phyloP scores from a whole-genome alignment of 2,113 vertebrate genomes.

The Hyperoodon ampullatus region DNA sequence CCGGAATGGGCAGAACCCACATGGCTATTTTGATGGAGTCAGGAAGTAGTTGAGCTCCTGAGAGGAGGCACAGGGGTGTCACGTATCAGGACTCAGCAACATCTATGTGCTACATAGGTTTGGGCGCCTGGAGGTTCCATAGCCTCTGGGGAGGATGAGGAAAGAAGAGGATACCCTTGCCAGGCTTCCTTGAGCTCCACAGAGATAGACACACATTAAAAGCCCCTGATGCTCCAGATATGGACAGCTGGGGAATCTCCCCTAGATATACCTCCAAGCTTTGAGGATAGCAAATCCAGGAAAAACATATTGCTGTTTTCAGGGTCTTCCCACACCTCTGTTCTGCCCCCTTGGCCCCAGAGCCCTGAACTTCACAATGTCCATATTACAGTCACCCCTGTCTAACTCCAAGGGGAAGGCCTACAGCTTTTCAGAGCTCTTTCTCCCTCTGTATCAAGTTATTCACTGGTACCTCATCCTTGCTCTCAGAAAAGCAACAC shows the following conservation, averaged over 20 bases:
- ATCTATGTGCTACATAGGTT: neutral
- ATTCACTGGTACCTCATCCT: neutral
- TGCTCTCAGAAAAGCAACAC: neutral
- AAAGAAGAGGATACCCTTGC: neutral
- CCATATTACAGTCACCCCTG: neutral
- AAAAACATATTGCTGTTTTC: neutral
- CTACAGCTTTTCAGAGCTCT: neutral
- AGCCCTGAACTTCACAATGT: neutral
- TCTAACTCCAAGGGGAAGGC: neutral
- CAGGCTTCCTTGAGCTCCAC: neutral
- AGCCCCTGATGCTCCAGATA: neutral
- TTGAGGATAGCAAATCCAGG: neutral
- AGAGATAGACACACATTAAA: neutral
- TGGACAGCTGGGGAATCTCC: neutral
- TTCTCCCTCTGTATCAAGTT: neutral
- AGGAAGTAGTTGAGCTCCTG: neutral
- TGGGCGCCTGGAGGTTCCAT: neutral
- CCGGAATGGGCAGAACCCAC: neutral
- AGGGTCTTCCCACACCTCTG: neutral
- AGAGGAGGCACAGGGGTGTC: neutral
- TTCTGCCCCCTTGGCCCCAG: neutral
- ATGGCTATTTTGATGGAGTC: neutral
- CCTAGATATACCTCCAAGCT: too few species aligned
- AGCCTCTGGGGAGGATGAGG: neutral
- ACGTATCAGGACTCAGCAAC: neutral